Conservation (phyloP, 1,140 invertebrate genomes). For the Bombus polaris region DNA sequence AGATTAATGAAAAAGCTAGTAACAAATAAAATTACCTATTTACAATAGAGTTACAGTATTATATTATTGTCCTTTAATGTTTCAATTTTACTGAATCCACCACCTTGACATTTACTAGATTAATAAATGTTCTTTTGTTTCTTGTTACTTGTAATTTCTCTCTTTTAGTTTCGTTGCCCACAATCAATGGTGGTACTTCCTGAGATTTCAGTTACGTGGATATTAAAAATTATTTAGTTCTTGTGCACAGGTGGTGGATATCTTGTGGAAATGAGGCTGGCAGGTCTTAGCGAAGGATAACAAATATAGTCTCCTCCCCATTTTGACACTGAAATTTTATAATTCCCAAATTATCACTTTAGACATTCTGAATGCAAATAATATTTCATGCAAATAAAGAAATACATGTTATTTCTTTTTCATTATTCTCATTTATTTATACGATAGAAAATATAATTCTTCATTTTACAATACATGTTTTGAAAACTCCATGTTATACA, state of each 20-base stretch:
- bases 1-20: background rate
- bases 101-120: constrained; percentile 54
- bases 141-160: constrained; percentile 52
- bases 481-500: background rate
- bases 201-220: constrained; percentile 67
- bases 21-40: constrained; percentile 54
- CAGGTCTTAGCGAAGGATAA: constrained; percentile 81
- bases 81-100: constrained; percentile 67
- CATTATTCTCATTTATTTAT: constrained; percentile 27
- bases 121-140: constrained; percentile 48
- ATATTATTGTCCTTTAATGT: constrained; percentile 69
- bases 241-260: constrained; percentile 74
- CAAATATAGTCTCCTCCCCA: constrained; percentile 81
- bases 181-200: constrained; percentile 58
- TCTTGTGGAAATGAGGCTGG: constrained; percentile 79
- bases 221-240: constrained; percentile 67
- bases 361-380: background rate
- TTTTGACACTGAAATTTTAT: constrained; percentile 80
- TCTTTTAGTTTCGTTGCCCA: constrained; percentile 52
- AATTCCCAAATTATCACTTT: constrained; percentile 24
- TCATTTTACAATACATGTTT: background rate
- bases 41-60: constrained; percentile 62
- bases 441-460: constrained; percentile 1
- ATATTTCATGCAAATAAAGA: constrained; percentile 26
- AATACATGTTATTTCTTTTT: background rate